Conservation (phyloP, 2,888 invertebrate species). For the Dasysyrphus albostriatus region DNA sequence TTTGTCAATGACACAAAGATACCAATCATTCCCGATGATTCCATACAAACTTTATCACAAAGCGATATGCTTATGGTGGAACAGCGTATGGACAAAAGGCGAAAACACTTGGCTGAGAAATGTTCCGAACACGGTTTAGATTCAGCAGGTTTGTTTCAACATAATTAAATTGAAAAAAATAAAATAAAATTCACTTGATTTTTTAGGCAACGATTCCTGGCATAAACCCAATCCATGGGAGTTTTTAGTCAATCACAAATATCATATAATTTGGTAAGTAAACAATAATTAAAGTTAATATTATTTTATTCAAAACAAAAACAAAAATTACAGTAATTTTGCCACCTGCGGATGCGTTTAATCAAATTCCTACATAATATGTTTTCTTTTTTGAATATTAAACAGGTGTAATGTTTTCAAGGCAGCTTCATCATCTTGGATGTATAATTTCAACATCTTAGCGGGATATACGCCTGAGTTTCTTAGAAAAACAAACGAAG, state of each 20-base stretch:
- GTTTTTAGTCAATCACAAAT: slow-evolving; percentile 91
- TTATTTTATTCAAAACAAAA: neutral
- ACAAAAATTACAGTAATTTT: slow-evolving; percentile 6
- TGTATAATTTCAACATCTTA: slow-evolving; percentile 94
- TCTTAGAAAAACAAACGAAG: slow-evolving; percentile 90
- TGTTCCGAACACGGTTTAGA: slow-evolving; percentile 83
- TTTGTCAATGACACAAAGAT: slow-evolving; percentile 83
- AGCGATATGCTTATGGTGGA: slow-evolving; percentile 83
- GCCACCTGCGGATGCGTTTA: slow-evolving; percentile 30
- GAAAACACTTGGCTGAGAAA: slow-evolving; percentile 82
- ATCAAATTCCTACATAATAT: slow-evolving; percentile 7
- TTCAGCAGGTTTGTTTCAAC: slow-evolving; percentile 79
- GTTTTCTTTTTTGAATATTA: slow-evolving; percentile 64
- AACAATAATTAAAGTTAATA: slow-evolving; percentile 6
- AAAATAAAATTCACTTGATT: neutral
- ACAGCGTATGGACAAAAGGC: slow-evolving; percentile 83
- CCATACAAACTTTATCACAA: slow-evolving; percentile 81
- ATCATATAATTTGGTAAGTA: slow-evolving; percentile 91
- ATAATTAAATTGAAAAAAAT: neutral
- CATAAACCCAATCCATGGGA: slow-evolving; percentile 93
- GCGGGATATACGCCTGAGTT: slow-evolving; percentile 92
- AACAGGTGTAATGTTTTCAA: slow-evolving; percentile 91
- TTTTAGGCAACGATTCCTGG: slow-evolving; percentile 82
- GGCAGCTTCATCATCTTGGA: slow-evolving; percentile 95
- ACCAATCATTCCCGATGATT: slow-evolving; percentile 82